Base-by-base conservation (phyloP, 2,888 invertebrate species). In the Chrysolina oricalcia region DNA sequence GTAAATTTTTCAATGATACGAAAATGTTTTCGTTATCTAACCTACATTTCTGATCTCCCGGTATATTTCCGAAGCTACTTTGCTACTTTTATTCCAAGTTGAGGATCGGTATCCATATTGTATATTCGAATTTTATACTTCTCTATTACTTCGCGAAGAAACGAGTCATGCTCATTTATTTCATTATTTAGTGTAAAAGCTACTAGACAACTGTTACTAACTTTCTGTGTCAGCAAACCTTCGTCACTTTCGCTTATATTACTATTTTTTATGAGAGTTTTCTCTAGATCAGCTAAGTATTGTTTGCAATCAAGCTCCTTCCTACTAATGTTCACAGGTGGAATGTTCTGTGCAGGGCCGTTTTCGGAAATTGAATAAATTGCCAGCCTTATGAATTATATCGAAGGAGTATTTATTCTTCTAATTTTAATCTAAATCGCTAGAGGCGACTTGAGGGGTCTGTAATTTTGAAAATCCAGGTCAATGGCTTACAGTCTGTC, bases 201-300 rank as follows among this genome's bases (percentile, higher is more conserved):
- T 56, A 56, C 56, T 56, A 56, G 4, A 56, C 56, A 56, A n/a
- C 56, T 56, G n/a, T 56, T 56, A 56, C 56, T 56, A 21, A 56
- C 56, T 56, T 56, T 56, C 23, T 17, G 56, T 56, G 56, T 56
- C 56, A 56, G 56, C 56, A 56, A n/a, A 56, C 11, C 56, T 6
- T 56, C 56, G 23, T 56, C 56, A 56, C 56, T 56, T 56, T 56
- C 56, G 56, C 56, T 3, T 15, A 56, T 56, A 56, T 56, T 56
- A n/a, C 56, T 56, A 56, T 56, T 56, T 56, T 3, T 56, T 56
- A 21, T 56, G 17, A 21, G 10, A 56, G 19, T 56, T 21, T 17
- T 21, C 19, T n/a, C n/a, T n/a, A n/a, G n/a, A n/a, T n/a, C n/a
- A n/a, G n/a, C n/a, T n/a, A n/a, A n/a, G n/a, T n/a, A n/a, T n/a